Base-by-base conservation (phyloP, 2,113 vertebrate species). In the Nothoprocta pentlandii region DNA sequence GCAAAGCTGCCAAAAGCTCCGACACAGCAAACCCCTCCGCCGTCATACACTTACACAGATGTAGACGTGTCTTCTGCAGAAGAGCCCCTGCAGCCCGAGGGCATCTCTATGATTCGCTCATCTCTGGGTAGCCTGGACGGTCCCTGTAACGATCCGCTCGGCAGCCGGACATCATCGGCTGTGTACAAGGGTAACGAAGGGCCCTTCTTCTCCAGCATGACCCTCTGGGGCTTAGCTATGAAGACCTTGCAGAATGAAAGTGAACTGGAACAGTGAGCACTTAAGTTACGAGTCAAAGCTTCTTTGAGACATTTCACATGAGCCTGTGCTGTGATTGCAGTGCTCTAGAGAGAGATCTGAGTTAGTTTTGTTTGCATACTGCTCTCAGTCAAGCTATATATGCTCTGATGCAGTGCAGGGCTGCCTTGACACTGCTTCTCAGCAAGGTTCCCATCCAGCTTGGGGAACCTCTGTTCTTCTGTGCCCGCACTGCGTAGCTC, bases 231-330 rank as follows among this genome's bases (percentile, higher is more conserved):
- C 26, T 95, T 99, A 36, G 98, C 99, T 1, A 99, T 99, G 99
- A 99, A 99, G 96, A 99, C 99, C 0, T 96, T 99, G 94, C 99
- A 99, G 94, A 99, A 98, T 25, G 99, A 99, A n/a, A 98, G 92
- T 0, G 99, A 99, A 39, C 80, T 99, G 97, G 98, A 99, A 12
- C 98, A 98, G 21, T 99, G 90, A 98, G 2, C 32, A 4, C 22
- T 54, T 14, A 9, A 80, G 62, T 66, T 85, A 71, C 46, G 17
- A 6, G 19, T 71, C 49, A 13, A 30, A 76, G n/a, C 16, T 36
- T 59, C 28, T 21, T 26, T 25, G 68, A 71, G 46, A 64, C 32
- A 3, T 78, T 88, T 84, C 32, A 0, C 62, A 74, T 70, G 71
- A 54, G 39, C 63, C 42, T 23, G 16, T n/a, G 39, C 67, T 34